Evolutionary conservation across 2,113 vertebrate species (phyloP).

Genomic region (Pterocles burchelli): DNA sequence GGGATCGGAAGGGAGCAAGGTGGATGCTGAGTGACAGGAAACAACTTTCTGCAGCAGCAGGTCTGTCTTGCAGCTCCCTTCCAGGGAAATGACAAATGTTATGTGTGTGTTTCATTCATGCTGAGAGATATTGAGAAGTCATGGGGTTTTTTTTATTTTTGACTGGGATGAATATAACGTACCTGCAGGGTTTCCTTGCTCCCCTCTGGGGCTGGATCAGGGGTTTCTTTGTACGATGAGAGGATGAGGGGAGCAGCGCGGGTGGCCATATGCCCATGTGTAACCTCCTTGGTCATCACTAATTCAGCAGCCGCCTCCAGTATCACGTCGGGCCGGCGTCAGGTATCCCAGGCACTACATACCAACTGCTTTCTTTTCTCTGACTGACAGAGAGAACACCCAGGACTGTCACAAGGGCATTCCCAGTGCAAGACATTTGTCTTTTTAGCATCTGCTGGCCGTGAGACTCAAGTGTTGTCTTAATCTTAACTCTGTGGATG

Average conservation of each 20-base stretch:
- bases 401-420: not conserved
- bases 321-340: not conserved
- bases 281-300: not conserved
- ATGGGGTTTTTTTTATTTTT: not conserved
- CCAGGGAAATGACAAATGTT: not conserved
- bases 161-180: not conserved
- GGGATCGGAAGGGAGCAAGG: not conserved
- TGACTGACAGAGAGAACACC: not conserved
- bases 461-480: not conserved
- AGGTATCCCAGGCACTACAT: not conserved
- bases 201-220: not conserved
- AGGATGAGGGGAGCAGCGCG: not conserved
- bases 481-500: not conserved
- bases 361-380: slow-evolving; percentile 34
- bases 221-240: not conserved
- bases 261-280: not conserved
- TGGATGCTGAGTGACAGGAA: not conserved
- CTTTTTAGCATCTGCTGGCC: not conserved
- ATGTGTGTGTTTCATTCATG: not conserved
- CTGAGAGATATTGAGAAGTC: not conserved
- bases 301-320: slow-evolving; percentile 21
- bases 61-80: not conserved
- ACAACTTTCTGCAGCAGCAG: not conserved
- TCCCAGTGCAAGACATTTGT: not conserved
- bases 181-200: not conserved